These are phyloP conservation scores for Chloroceryle inda DNA, from an alignment of 2,797 vertebrate genomes.

Conservation along the genomic window DNA sequence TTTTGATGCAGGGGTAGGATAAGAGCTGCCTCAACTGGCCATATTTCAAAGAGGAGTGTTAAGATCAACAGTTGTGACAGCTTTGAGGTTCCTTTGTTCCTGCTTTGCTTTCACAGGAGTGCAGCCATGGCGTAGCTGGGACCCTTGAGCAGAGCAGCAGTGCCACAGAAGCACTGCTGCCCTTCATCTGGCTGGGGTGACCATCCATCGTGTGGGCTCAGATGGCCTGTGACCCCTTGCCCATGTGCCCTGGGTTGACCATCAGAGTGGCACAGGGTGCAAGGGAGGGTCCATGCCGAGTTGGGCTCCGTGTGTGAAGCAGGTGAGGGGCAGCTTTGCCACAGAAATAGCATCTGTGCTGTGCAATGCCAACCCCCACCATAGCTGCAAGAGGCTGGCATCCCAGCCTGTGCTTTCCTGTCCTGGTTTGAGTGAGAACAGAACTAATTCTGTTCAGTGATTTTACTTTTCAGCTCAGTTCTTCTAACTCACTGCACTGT, in stretches of 20 bases:
- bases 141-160: neutral
- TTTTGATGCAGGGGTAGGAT: neutral
- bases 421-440: too few relatives aligned
- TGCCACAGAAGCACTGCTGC: neutral
- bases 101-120: neutral
- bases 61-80: accelerated
- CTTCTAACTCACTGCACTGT: too few relatives aligned
- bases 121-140: accelerated
- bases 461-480: too few relatives aligned
- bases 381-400: neutral
- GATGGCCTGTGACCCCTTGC: neutral
- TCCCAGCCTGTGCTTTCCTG: too few relatives aligned
- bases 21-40: accelerated
- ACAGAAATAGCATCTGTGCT: accelerated
- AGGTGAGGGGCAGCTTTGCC: neutral
- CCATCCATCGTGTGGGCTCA: accelerated
- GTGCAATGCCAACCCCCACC: accelerated
- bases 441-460: too few relatives aligned
- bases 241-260: accelerated
- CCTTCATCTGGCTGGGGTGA: accelerated
- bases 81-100: neutral
- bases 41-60: neutral
- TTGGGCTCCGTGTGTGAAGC: accelerated
- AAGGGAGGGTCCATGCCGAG: neutral
- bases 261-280: neutral